phyloP scores from a whole-genome alignment of 2,113 vertebrate genomes.

The Rhea pennata region DNA sequence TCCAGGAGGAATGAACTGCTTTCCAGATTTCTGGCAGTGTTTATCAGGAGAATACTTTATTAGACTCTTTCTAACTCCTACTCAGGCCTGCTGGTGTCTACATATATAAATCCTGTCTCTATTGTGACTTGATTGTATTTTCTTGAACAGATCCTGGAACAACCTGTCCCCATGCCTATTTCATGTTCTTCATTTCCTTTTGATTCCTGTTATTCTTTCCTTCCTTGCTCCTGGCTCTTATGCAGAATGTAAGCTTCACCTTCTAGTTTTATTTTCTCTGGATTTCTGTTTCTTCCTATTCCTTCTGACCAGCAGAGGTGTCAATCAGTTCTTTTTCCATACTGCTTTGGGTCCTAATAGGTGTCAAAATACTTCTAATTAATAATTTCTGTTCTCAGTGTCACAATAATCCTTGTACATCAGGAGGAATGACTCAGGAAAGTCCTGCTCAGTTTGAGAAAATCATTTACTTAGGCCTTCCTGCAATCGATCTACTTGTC shows the following conservation, averaged over 20 bases:
- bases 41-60: background rate
- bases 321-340: background rate
- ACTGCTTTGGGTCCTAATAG: background rate
- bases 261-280: background rate
- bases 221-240: background rate
- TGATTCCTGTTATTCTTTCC: background rate
- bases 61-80: background rate
- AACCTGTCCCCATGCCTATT: background rate
- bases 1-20: background rate
- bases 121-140: rapidly evolving
- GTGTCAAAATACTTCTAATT: background rate
- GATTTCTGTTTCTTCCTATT: background rate
- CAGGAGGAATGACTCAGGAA: background rate
- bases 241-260: background rate
- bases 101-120: background rate
- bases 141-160: background rate
- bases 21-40: background rate
- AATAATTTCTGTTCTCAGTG: background rate
- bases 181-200: background rate
- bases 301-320: background rate
- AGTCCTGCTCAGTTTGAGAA: background rate
- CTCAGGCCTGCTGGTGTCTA: background rate
- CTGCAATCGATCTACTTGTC: background rate
- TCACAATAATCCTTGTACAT: background rate
- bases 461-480: background rate